These are phyloP conservation scores for Pachyseris speciosa DNA, from an alignment of 64 coral and sea anemone species.

Conservation along the genomic window DNA sequence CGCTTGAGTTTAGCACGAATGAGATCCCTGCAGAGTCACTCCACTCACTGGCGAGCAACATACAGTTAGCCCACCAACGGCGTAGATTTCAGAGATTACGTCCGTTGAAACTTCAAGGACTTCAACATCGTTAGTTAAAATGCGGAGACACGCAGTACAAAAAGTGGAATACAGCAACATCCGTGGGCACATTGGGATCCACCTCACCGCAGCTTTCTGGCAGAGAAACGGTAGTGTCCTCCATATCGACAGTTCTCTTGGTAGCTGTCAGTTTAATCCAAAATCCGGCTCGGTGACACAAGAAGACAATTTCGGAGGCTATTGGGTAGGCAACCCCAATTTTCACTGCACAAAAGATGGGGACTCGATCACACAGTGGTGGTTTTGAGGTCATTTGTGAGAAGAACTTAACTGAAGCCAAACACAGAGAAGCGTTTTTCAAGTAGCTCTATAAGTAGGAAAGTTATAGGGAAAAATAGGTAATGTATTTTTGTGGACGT, in stretches of 20 bases:
- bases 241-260: constrained; percentile 40
- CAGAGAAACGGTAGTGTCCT: background rate
- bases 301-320: constrained; percentile 80
- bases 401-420: no score
- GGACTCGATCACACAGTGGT: constrained; percentile 26
- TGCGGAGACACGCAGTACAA: constrained; percentile 20
- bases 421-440: no score
- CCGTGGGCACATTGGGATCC: constrained; percentile 27
- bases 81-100: constrained; percentile 44
- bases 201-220: constrained; percentile 15
- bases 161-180: constrained; percentile 70
- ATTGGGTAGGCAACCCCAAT: constrained; percentile 6
- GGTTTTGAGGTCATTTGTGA: constrained; percentile 50
- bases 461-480: no score
- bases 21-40: background rate
- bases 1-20: constrained; percentile 26
- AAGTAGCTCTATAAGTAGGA: no score
- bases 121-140: constrained; percentile 53
- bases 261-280: constrained; percentile 19
- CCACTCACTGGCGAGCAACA: constrained; percentile 52
- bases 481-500: no score
- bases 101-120: constrained; percentile 40
- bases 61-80: constrained; percentile 30
- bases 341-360: constrained; percentile 44
- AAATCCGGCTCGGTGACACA: background rate